These are phyloP conservation scores for Leptura quadrifasciata DNA, from an alignment of 2,888 invertebrate genomes.

Conservation along the genomic window DNA sequence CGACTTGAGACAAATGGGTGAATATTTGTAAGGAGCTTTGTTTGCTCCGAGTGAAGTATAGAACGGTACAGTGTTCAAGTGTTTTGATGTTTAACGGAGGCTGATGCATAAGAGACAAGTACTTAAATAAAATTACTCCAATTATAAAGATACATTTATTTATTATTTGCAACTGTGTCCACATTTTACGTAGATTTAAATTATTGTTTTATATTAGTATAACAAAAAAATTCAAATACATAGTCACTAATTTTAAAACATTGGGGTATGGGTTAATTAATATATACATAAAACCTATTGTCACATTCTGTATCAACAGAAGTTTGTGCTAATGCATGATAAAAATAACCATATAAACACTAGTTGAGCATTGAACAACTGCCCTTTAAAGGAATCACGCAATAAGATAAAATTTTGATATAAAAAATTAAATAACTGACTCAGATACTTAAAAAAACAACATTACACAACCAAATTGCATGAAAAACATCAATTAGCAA, in stretches of 20 bases:
- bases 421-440: constrained; percentile 31
- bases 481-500: constrained; percentile 54
- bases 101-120: neutral
- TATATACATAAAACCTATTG: constrained; percentile 70
- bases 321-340: constrained; percentile 60
- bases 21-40: too few relatives aligned
- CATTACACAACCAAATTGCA: constrained; percentile 44
- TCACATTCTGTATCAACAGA: constrained; percentile 65
- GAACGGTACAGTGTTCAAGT: too few relatives aligned
- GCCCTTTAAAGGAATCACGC: constrained; percentile 45
- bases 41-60: too few relatives aligned
- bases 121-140: constrained; percentile 18
- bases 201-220: constrained; percentile 61
- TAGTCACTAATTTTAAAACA: constrained; percentile 63
- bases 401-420: constrained; percentile 12
- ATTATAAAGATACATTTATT: constrained; percentile 69
- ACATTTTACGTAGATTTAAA: constrained; percentile 64
- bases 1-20: too few relatives aligned
- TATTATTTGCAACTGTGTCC: constrained; percentile 68
- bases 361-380: constrained; percentile 58
- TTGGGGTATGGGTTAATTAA: constrained; percentile 64
- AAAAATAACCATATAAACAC: constrained; percentile 50
- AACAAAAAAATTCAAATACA: constrained; percentile 64
- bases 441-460: constrained; percentile 35
- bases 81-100: too few relatives aligned